These are phyloP conservation scores for Latrodectus geometricus DNA, from an alignment of 1,140 invertebrate genomes.

Conservation along the genomic window DNA sequence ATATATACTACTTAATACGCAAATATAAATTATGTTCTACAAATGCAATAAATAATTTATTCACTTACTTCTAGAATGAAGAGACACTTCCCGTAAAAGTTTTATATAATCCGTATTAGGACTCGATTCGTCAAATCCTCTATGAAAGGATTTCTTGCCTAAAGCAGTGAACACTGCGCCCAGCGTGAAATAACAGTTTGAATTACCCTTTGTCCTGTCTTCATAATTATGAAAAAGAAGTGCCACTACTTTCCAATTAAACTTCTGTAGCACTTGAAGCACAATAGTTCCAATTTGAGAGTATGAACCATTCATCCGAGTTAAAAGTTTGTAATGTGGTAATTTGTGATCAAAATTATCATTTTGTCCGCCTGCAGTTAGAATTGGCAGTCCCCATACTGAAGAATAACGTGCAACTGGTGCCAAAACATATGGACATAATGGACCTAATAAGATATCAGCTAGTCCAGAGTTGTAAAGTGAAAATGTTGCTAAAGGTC, in stretches of 20 bases:
- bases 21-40: too few relatives aligned
- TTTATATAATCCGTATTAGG: slow-evolving; percentile 72
- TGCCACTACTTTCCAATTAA: slow-evolving; percentile 77
- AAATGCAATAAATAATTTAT: too few relatives aligned
- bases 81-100: slow-evolving; percentile 76
- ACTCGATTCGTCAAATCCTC: slow-evolving; percentile 75
- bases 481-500: slow-evolving; percentile 83
- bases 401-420: slow-evolving; percentile 88
- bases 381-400: slow-evolving; percentile 87
- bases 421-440: slow-evolving; percentile 91
- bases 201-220: slow-evolving; percentile 73
- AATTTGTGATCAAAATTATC: slow-evolving; percentile 80
- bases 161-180: slow-evolving; percentile 77
- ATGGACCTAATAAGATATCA: slow-evolving; percentile 90
- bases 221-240: slow-evolving; percentile 67
- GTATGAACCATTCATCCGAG: slow-evolving; percentile 87
- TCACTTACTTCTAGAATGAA: slow-evolving; percentile 83
- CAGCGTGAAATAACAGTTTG: slow-evolving; percentile 80
- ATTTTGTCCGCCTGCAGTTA: slow-evolving; percentile 86
- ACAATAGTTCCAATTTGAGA: slow-evolving; percentile 75
- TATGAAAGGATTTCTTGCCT: slow-evolving; percentile 73
- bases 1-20: too few relatives aligned
- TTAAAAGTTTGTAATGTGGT: slow-evolving; percentile 80
- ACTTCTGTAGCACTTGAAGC: slow-evolving; percentile 76
- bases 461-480: slow-evolving; percentile 74